A percentile compares a stretch with the other conserved stretches of the same genome.
Evolutionary conservation across 2,113 vertebrate genomes (phyloP).

Genomic region (Dinomys branickii): DNA sequence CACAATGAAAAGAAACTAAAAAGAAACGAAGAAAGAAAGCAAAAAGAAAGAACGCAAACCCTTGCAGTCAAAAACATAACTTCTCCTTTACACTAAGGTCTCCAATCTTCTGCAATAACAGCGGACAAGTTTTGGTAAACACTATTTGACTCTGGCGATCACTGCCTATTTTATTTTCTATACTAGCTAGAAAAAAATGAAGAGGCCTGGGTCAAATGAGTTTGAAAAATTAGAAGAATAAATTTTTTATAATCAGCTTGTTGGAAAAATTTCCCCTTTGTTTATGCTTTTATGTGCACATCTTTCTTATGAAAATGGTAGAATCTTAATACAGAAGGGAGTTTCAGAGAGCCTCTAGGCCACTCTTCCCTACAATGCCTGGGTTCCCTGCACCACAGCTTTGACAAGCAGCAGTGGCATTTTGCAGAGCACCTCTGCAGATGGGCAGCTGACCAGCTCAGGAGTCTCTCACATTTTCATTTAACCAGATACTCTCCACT

Average conservation of each 20-base stretch:
- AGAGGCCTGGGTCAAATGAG: background rate
- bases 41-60: background rate
- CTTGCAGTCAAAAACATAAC: background rate
- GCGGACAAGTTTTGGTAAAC: slow-evolving; percentile 14
- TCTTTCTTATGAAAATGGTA: background rate
- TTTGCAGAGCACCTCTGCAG: background rate
- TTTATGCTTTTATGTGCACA: background rate
- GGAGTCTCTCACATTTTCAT: background rate
- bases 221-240: background rate
- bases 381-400: background rate
- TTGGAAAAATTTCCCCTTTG: background rate
- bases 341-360: background rate
- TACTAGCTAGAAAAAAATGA: slow-evolving; percentile 26
- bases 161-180: background rate
- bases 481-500: background rate
- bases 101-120: background rate
- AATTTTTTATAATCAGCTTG: background rate
- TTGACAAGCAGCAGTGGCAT: background rate
- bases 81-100: background rate
- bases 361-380: background rate
- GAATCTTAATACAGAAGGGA: background rate
- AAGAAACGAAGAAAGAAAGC: background rate
- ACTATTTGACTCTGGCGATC: background rate
- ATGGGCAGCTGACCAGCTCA: background rate
- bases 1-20: slow-evolving; percentile 2